Percentiles rank a stretch among this genome's conserved stretches.
Conservation (phyloP, 2,797 vertebrate species). For the Pteronotus mesoamericanus region DNA sequence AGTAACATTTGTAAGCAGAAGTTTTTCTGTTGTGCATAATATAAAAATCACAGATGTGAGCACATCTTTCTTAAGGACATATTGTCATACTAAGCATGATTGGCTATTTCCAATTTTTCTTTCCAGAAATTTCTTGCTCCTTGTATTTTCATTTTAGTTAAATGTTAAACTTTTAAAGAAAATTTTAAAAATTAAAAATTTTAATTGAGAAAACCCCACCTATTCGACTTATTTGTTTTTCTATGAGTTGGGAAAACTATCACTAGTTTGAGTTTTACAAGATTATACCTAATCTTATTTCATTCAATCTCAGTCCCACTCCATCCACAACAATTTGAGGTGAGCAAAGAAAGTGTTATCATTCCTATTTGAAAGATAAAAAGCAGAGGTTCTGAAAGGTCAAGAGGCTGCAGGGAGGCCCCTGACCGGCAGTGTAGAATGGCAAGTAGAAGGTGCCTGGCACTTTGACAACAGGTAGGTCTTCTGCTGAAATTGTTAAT, state of each 20-base stretch:
- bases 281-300: not conserved
- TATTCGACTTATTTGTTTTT: not conserved
- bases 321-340: not conserved
- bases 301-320: not conserved
- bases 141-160: not conserved
- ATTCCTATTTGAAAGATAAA: not conserved
- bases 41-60: not conserved
- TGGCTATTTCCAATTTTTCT: not conserved
- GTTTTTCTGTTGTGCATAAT: not conserved
- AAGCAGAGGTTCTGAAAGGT: not conserved
- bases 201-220: not conserved
- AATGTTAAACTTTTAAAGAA: not conserved
- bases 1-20: not conserved
- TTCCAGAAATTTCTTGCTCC: not conserved
- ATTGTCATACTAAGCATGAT: not conserved
- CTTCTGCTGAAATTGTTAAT: not conserved
- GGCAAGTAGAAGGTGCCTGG: not conserved
- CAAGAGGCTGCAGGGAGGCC: not conserved
- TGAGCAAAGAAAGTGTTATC: not conserved
- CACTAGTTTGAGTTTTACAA: not conserved
- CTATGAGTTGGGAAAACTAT: not conserved
- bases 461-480: not conserved
- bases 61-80: not conserved
- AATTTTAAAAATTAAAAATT: not conserved
- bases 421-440: not conserved